Conservation (phyloP, 2,888 invertebrate genomes). For the Dryobota labecula region DNA sequence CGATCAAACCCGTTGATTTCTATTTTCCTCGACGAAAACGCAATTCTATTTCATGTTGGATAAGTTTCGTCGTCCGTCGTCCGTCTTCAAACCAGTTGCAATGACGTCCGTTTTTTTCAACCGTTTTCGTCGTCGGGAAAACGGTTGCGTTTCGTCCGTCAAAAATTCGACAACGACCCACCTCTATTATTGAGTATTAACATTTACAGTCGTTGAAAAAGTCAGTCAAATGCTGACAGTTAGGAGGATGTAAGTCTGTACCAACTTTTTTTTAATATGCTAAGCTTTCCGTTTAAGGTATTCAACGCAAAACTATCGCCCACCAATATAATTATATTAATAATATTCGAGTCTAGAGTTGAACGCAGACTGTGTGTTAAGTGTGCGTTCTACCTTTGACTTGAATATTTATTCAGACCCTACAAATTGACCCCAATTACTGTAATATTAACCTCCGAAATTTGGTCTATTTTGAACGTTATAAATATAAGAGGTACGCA, state of each 20-base stretch:
- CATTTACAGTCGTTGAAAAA: neutral
- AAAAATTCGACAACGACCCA: too few species aligned
- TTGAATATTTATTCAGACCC: constrained; percentile 17
- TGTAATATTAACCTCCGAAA: constrained; percentile 34
- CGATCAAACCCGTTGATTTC: too few species aligned
- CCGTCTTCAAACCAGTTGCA: too few species aligned
- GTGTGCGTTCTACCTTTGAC: neutral
- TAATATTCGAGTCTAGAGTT: too few species aligned
- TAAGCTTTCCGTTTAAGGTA: neutral
- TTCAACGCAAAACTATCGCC: neutral
- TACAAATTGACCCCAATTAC: constrained; percentile 51
- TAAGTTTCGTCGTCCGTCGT: too few species aligned
- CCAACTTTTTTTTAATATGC: neutral
- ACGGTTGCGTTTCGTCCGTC: too few species aligned
- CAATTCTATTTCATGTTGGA: too few species aligned
- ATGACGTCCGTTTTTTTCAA: too few species aligned
- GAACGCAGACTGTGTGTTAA: too few species aligned
- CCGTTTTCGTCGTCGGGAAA: too few species aligned
- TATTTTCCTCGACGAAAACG: too few species aligned
- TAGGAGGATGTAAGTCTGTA: neutral
- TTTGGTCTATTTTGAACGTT: constrained; percentile 46
- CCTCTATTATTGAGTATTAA: constrained; percentile 24
- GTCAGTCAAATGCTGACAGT: neutral
- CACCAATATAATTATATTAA: too few species aligned
- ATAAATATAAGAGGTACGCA: constrained; percentile 58